A percentile compares a stretch with the other conserved stretches of the same genome.
phyloP scores from a whole-genome alignment of 2,797 vertebrate genomes.

The Catharus ustulatus region DNA sequence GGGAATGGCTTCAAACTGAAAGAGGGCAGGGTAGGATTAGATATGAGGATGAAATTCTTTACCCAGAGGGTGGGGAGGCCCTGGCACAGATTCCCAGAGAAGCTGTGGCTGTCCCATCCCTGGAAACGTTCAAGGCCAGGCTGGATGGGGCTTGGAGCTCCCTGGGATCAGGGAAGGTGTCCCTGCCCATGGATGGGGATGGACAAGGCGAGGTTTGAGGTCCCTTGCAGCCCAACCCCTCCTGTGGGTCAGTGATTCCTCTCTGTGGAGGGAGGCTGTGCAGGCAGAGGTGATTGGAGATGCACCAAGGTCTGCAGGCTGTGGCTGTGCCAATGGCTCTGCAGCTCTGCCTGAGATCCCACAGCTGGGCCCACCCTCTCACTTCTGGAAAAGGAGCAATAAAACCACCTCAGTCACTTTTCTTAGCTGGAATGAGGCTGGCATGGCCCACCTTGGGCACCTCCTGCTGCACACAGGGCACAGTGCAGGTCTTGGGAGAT shows the following conservation, averaged over 20 bases:
- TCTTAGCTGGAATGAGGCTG: too few species aligned
- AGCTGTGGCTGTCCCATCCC: neutral
- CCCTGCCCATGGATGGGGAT: neutral
- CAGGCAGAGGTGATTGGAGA: neutral
- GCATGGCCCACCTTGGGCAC: neutral
- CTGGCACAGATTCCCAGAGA: neutral
- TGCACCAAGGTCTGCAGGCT: accelerated
- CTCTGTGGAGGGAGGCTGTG: neutral
- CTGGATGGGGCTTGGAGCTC: accelerated
- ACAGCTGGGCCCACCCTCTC: neutral
- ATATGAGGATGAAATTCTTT: neutral
- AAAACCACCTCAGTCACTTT: neutral
- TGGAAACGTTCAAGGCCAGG: neutral
- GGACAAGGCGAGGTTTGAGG: neutral
- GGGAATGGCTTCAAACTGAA: neutral
- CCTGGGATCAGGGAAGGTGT: accelerated
- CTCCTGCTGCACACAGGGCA: neutral
- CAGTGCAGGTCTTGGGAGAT: neutral
- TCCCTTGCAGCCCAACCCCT: neutral
- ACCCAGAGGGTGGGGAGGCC: neutral
- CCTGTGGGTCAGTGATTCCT: neutral
- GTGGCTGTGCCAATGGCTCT: neutral
- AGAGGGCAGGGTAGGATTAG: neutral
- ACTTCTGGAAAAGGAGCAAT: neutral
- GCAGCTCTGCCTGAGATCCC: neutral